A percentile compares a stretch with the other conserved stretches of the same genome.
phyloP scores from a whole-genome alignment of 2,888 invertebrate genomes.

The Dynastes hyllus region DNA sequence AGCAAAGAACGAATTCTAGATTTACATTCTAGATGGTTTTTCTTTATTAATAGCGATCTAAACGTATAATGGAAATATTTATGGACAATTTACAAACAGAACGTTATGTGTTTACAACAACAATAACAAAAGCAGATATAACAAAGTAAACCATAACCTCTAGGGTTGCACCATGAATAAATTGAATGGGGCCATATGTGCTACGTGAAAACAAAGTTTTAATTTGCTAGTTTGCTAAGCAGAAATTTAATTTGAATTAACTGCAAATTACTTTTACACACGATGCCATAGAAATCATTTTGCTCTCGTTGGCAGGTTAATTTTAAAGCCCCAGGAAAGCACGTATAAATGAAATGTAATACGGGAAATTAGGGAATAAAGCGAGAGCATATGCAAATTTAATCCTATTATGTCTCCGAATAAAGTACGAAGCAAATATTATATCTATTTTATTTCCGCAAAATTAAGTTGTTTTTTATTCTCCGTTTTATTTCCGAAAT shows the following conservation, averaged over 20 bases:
- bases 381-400: background rate
- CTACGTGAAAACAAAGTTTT: conserved; percentile 2
- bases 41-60: too few species aligned
- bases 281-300: background rate
- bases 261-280: background rate
- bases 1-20: too few species aligned
- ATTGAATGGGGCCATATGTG: background rate
- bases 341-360: background rate
- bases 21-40: too few species aligned
- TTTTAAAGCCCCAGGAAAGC: background rate
- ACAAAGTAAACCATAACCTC: too few species aligned
- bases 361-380: background rate
- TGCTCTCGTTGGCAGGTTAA: background rate
- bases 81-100: too few species aligned
- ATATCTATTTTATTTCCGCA: background rate
- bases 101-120: too few species aligned
- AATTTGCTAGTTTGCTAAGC: background rate
- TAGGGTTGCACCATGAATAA: background rate
- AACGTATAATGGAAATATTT: too few species aligned
- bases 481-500: background rate
- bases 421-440: background rate
- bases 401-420: background rate
- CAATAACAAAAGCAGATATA: too few species aligned
- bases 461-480: background rate
- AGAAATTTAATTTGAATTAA: background rate